Evolutionary conservation across 2,113 vertebrate species (phyloP), one percentile per base, ranked within the genome.

Genomic region (Dasyornis broadbenti): DNA sequence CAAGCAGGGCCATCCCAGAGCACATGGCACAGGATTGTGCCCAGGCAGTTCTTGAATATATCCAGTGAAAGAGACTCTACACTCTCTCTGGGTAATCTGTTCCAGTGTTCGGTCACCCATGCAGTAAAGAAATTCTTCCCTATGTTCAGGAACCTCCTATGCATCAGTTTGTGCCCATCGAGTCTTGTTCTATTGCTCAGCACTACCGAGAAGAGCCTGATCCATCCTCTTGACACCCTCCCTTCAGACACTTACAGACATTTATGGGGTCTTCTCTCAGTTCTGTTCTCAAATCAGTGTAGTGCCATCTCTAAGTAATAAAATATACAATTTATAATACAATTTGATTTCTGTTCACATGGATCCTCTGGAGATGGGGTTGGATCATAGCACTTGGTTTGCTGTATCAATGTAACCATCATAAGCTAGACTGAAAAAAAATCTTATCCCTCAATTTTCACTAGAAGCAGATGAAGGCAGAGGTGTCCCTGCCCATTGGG

Each of bases 401-500:
- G 22, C 44, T 47, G 31, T 27, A 47, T 19, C 64, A 66, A 66
- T 66, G 11, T 10, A 47, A 68, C 8, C 27, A 47, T n/a, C 16
- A 66, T 47, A 35, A 47, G 26, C 5, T 27, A 66, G 23, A n/a
- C 17, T 47, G 3, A 1, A 66, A 66, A 1, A 65, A 66, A 47
- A 35, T 47, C 44, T 19, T 47, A 19, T n/a, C 23, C 26, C 6
- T 60, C 26, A 9, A 21, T 12, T 23, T 14, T 47, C 1, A 3
- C 49, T 42, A 23, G 57, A 71, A 30, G n/a, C 56, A 56, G n/a
- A 15, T 0, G 2, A n/a, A 20, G 21, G 15, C 9, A 40, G 28
- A n/a, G 9, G 7, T 3, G 1, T 31, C 12, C 22, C 7, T 33
- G 45, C 6, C 19, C 22, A n/a, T 24, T 18, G 15, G 6, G 4